Evolutionary conservation across 92 coral and sea anemone species (phyloP).

Genomic region (Siderastrea siderea): DNA sequence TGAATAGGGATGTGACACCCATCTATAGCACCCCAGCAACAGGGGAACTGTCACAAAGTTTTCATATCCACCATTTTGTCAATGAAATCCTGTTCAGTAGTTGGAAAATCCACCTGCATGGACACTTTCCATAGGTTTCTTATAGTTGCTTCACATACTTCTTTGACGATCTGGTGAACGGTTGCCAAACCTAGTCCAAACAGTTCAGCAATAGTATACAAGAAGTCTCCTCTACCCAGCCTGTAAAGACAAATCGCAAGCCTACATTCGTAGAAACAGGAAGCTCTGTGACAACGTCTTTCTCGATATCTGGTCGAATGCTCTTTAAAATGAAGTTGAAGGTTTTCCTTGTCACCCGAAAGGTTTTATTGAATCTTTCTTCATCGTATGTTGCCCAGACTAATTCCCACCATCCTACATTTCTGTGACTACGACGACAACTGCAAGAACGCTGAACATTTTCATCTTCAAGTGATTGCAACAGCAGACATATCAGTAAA

Average conservation of each 20-base stretch:
- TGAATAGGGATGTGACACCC: conserved; percentile 66
- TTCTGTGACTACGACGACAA: conserved; percentile 47
- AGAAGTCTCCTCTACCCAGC: conserved; percentile 53
- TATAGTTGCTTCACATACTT: conserved; percentile 55
- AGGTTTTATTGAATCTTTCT: conserved; percentile 54
- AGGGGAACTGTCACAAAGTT: conserved; percentile 55
- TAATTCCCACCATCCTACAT: conserved; percentile 57
- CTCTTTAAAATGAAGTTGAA: conserved; percentile 48
- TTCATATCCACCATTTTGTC: conserved; percentile 59
- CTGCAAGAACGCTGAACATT: conserved; percentile 20
- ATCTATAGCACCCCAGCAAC: conserved; percentile 54
- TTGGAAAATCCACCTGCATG: conserved; percentile 41
- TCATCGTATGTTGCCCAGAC: conserved; percentile 60
- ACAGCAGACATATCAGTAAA: conserved; percentile 27
- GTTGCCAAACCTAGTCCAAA: conserved; percentile 51
- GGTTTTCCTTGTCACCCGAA: conserved; percentile 62
- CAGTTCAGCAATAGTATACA: conserved; percentile 53
- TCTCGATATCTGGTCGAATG: conserved; percentile 49
- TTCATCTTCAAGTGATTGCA: conserved; percentile 10
- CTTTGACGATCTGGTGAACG: conserved; percentile 51
- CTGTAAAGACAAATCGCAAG: conserved; percentile 61
- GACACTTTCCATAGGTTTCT: conserved; percentile 59
- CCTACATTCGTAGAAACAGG: conserved; percentile 64
- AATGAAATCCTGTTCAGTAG: conserved; percentile 42
- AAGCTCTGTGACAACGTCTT: conserved; percentile 40